Conservation (phyloP, 2,797 vertebrate species). For the Dendrocincla tyrannina region DNA sequence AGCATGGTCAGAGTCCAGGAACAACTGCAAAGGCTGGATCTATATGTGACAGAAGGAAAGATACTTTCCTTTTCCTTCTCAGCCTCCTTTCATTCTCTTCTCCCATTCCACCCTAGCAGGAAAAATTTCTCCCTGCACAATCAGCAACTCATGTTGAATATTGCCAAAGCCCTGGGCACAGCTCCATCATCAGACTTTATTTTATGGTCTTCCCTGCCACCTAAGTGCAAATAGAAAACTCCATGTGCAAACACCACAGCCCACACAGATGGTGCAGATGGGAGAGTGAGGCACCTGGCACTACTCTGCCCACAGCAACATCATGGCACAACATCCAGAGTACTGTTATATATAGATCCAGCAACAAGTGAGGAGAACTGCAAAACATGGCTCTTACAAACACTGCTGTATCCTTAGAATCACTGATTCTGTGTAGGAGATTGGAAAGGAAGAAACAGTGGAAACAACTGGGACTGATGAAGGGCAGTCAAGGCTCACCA, state of each 20-base stretch:
- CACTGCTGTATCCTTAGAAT: not conserved
- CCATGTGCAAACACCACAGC: not conserved
- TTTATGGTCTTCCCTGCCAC: constrained; percentile 1
- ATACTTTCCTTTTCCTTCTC: not conserved
- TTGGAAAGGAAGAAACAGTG: not conserved
- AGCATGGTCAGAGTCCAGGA: not conserved
- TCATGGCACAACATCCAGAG: not conserved
- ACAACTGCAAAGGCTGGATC: not conserved
- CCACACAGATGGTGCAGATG: not conserved
- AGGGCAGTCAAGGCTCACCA: not conserved
- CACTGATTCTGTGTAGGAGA: not conserved
- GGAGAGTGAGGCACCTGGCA: not conserved
- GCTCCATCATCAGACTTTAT: not conserved
- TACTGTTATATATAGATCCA: not conserved
- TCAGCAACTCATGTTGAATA: not conserved
- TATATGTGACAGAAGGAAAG: not conserved
- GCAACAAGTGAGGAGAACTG: not conserved
- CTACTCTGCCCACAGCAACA: not conserved
- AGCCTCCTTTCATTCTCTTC: not conserved
- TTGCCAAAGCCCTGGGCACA: not conserved
- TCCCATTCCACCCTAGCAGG: not conserved
- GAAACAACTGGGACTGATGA: not conserved
- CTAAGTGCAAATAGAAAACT: not conserved
- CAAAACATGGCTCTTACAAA: not conserved
- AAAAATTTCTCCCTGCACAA: not conserved